phyloP scores from a whole-genome alignment of 2,797 vertebrate genomes.

The Neosilurus hyrtlii region DNA sequence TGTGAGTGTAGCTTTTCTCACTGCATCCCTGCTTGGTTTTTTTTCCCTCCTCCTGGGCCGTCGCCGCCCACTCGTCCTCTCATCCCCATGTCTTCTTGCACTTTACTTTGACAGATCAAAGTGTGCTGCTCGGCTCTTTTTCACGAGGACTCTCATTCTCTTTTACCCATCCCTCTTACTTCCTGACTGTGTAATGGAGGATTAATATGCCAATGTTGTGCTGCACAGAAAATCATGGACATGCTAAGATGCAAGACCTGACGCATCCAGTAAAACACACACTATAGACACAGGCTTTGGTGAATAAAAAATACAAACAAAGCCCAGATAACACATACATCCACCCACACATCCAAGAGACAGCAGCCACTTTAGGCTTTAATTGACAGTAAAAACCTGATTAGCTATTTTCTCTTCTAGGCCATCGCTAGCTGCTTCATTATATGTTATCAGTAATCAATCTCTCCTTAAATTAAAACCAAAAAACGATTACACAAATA shows the following conservation, averaged over 20 bases:
- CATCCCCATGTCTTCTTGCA: constrained; percentile 33
- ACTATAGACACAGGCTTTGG: background rate
- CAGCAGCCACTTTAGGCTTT: constrained; percentile 14
- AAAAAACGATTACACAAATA: constrained; percentile 52
- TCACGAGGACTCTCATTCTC: constrained; percentile 3
- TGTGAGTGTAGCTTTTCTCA: constrained; percentile 45
- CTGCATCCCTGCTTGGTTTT: background rate
- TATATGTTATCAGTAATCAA: constrained; percentile 51
- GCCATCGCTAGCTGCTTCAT: constrained; percentile 41
- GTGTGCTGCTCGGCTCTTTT: constrained; percentile 36
- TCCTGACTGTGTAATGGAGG: background rate
- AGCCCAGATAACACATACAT: constrained; percentile 2
- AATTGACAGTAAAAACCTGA: constrained; percentile 24
- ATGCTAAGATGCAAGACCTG: background rate
- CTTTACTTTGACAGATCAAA: constrained; percentile 39
- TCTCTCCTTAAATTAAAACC: constrained; percentile 49
- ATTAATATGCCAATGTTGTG: background rate
- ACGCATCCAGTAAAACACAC: background rate
- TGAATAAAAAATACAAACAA: background rate
- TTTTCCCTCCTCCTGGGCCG: constrained; percentile 21
- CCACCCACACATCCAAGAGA: background rate
- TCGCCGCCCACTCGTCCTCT: constrained; percentile 46
- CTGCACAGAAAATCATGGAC: background rate
- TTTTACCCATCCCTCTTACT: background rate
- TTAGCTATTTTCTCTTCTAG: constrained; percentile 42